Base-by-base conservation (phyloP, 2,888 invertebrate species). In the Melanargia galathea region DNA sequence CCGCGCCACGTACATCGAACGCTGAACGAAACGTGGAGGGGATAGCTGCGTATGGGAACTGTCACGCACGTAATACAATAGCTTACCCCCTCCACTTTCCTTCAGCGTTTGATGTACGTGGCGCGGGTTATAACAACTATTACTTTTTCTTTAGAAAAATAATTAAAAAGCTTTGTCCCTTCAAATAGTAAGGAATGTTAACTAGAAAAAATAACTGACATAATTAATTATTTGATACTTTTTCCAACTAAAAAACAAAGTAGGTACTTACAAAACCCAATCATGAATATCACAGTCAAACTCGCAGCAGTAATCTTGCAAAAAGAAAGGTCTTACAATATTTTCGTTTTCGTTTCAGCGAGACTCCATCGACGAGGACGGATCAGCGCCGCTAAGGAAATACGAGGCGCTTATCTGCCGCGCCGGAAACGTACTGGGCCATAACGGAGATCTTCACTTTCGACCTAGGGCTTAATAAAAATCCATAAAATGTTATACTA, bases 271-370 rank as follows among this genome's bases (percentile, higher is more conserved):
- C 20, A 46, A 22, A 22, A 20, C 20, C 22, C 22, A 46, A 20
- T 22, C 26, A 30, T 4, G 18, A 24, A 26, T 18, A 43, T 26
- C 24, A 40, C 40, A 40, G 8, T n/a, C n/a, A n/a, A n/a, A 43
- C 24, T 16, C 2, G 30, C 18, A 49, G 30, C 18, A 22, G 38
- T 38, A 43, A 26, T 43, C 38, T 43, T 55, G 26, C 1, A 33
- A 16, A 55, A 55, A 43, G 22, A 55, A 43, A 16, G 22, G 75
- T 77, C 75, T 78, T 78, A 80, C 80, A 85, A 84, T 83, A 81
- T 86, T 84, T 86, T 84, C 78, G 76, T 83, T 83, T 82, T 82
- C 76, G 75, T 79, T 78, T 76, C 73, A 74, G 56, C 26, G 45
- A 26, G 72, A 69, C 68, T 71, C 70, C 74, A 72, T 75, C 73